Evolutionary conservation across 1,140 invertebrate species (phyloP).

Genomic region (Aphis craccivora): DNA sequence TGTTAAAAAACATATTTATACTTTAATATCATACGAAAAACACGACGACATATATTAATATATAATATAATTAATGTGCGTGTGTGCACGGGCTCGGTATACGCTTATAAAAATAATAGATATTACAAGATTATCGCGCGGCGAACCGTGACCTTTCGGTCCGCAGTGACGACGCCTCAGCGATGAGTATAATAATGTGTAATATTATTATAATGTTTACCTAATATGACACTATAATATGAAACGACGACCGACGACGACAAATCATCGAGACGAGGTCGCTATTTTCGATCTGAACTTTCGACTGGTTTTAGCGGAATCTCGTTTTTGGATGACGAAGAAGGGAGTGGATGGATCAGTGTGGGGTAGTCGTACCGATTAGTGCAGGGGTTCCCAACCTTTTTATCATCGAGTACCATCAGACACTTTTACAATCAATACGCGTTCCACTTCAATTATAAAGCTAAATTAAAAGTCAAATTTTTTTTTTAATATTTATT

Average conservation of each 20-base stretch:
- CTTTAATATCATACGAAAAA: slow-evolving; percentile 3
- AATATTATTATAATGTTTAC: no score
- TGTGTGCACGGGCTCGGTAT: neutral
- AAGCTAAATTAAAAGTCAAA: slow-evolving; percentile 36
- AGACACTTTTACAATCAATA: slow-evolving; percentile 24
- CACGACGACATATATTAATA: neutral
- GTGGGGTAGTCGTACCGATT: neutral
- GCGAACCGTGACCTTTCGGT: neutral
- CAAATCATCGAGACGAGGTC: no score
- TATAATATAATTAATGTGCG: neutral
- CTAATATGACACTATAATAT: no score
- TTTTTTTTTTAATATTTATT: slow-evolving; percentile 36
- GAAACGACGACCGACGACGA: no score
- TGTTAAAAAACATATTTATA: neutral
- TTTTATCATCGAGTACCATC: slow-evolving; percentile 30
- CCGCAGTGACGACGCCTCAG: no score
- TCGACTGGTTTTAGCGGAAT: neutral
- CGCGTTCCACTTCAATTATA: neutral
- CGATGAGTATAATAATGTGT: no score
- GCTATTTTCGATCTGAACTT: neutral
- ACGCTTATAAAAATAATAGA: neutral
- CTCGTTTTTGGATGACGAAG: neutral
- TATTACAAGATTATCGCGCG: neutral
- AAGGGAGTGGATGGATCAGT: no score
- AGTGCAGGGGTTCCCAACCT: slow-evolving; percentile 33